Conservation (phyloP, 2,797 vertebrate genomes). For the Orestias chungarensis region DNA sequence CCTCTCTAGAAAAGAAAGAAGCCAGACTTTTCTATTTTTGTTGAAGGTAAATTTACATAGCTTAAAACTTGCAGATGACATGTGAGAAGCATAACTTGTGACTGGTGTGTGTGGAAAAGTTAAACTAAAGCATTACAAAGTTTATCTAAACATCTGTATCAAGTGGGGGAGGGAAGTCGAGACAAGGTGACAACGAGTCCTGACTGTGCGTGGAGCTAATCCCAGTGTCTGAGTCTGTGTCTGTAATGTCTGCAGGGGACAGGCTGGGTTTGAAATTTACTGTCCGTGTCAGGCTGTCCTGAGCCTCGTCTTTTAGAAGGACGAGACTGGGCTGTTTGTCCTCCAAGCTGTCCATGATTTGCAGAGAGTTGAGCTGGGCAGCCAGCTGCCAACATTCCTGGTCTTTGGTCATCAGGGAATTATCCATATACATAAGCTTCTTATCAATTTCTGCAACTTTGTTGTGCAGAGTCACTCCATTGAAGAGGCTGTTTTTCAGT, state of each 20-base stretch:
- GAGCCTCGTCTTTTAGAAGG: conserved; percentile 62
- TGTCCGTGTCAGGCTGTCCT: conserved; percentile 53
- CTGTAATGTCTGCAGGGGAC: conserved; percentile 82
- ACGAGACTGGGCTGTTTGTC: conserved; percentile 56
- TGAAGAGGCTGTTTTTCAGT: conserved; percentile 84
- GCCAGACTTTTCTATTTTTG: background rate
- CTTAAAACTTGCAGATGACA: background rate
- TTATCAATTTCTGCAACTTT: conserved; percentile 85
- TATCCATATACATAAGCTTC: conserved; percentile 83
- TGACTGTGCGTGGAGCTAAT: conserved; percentile 98
- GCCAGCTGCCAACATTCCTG: conserved; percentile 89
- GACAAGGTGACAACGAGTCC: conserved; percentile 88
- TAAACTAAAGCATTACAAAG: too few species aligned
- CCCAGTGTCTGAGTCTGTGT: conserved; percentile 97
- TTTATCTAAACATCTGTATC: conserved; percentile 77
- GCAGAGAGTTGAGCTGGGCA: conserved; percentile 83
- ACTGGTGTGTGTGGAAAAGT: too few species aligned
- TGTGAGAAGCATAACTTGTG: conserved; percentile 1
- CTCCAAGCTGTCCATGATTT: conserved; percentile 66
- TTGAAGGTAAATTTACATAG: background rate
- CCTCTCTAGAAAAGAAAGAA: background rate
- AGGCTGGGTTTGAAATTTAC: conserved; percentile 76
- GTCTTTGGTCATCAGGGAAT: conserved; percentile 83
- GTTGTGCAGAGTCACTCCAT: conserved; percentile 84
- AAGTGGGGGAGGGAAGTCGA: conserved; percentile 77